Evolutionary conservation across 2,888 invertebrate species (phyloP).

Genomic region (Cactoblastis cactorum): DNA sequence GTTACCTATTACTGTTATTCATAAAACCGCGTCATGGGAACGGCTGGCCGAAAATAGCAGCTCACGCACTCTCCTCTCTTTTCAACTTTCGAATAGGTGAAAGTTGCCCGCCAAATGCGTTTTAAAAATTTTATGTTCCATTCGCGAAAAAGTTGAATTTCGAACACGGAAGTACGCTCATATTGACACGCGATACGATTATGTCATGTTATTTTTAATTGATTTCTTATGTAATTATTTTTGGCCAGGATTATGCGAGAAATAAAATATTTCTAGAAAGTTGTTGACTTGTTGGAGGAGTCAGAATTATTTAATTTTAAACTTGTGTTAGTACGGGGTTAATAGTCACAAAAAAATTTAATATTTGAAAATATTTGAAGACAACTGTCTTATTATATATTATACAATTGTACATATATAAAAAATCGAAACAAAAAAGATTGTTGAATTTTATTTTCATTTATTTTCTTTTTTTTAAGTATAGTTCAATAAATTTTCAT

Average conservation of each 20-base stretch:
- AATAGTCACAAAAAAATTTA: no score
- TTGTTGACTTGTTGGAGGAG: no score
- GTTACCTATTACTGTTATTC: conserved; percentile 14
- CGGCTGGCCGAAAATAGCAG: conserved; percentile 29
- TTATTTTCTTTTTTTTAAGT: no score
- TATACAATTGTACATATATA: no score
- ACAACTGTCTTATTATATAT: no score
- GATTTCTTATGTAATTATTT: conserved; percentile 8
- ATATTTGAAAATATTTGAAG: no score
- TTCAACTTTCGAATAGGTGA: conserved; percentile 39
- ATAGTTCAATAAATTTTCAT: no score
- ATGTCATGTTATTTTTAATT: conserved; percentile 29
- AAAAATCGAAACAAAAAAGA: no score
- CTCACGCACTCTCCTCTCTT: conserved; percentile 27
- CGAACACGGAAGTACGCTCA: conserved; percentile 45
- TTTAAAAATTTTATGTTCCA: conserved; percentile 15
- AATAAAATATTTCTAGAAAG: not conserved
- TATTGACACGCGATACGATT: conserved; percentile 34
- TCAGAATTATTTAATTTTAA: no score
- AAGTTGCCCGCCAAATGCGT: conserved; percentile 24
- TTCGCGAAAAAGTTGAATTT: conserved; percentile 33
- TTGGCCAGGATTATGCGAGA: not conserved
- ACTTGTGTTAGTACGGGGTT: no score
- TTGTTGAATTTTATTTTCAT: no score
- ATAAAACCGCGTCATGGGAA: conserved; percentile 21